These are phyloP conservation scores for Pristiophorus japonicus DNA, from an alignment of 2,113 vertebrate genomes.

Conservation along the genomic window DNA sequence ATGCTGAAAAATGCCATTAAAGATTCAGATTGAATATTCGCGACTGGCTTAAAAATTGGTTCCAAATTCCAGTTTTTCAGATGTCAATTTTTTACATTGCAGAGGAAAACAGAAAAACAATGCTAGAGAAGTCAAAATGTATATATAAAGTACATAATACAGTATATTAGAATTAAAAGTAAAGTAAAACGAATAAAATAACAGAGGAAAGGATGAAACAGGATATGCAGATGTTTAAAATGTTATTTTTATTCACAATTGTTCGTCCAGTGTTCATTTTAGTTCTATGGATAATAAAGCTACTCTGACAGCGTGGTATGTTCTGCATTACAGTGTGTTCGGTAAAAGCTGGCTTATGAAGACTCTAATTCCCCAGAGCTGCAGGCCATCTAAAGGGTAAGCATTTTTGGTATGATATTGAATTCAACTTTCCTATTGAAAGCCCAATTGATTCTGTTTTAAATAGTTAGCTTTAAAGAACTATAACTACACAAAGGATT, in stretches of 20 bases:
- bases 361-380: neutral
- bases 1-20: slow-evolving; percentile 5
- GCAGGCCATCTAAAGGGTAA: neutral
- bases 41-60: neutral
- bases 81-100: neutral
- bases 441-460: neutral
- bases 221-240: neutral
- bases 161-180: too few relatives aligned
- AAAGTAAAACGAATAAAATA: neutral
- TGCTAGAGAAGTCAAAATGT: neutral
- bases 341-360: neutral
- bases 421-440: neutral
- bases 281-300: slow-evolving; percentile 17
- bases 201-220: neutral
- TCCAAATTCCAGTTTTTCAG: neutral
- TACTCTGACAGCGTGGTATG: slow-evolving; percentile 22
- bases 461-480: slow-evolving; percentile 5
- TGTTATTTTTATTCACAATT: slow-evolving; percentile 1
- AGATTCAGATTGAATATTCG: neutral
- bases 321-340: neutral
- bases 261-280: neutral
- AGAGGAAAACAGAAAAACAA: neutral
- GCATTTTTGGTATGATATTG: slow-evolving; percentile 21
- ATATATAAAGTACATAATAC: neutral
- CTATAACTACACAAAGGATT: neutral